A percentile compares a stretch with the other conserved stretches of the same genome.
These are phyloP conservation scores for Aphelenchoides besseyi DNA, from an alignment of 1,140 invertebrate species.

Conservation along the genomic window DNA sequence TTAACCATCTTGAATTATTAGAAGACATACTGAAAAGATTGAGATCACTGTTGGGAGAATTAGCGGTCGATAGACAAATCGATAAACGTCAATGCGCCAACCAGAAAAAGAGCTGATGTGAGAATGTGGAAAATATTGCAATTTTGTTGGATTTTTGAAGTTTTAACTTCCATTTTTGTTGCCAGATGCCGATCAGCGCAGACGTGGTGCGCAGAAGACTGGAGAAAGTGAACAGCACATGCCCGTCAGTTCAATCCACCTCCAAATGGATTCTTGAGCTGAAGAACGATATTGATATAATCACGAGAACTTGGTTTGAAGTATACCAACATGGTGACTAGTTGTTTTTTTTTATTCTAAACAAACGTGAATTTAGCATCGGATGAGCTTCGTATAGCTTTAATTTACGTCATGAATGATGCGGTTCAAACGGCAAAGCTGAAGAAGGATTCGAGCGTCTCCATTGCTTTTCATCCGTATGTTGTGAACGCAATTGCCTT, in stretches of 20 bases:
- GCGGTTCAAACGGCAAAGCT: constrained; percentile 57
- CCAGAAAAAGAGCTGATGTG: neutral
- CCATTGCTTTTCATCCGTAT: constrained; percentile 49
- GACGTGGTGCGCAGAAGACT: neutral
- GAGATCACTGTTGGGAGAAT: too few species aligned
- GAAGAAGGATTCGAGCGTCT: constrained; percentile 36
- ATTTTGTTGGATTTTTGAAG: neutral
- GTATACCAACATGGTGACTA: constrained; percentile 42
- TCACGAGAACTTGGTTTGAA: constrained; percentile 49
- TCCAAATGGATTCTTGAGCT: constrained; percentile 54
- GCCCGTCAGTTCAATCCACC: constrained; percentile 40
- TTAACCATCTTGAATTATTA: too few species aligned
- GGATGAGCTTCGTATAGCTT: constrained; percentile 45
- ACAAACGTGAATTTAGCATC: constrained; percentile 31
- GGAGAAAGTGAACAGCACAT: constrained; percentile 3
- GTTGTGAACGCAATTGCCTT: constrained; percentile 49
- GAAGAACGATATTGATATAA: constrained; percentile 48
- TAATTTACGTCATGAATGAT: constrained; percentile 58
- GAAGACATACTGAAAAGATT: too few species aligned
- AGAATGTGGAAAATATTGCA: neutral
- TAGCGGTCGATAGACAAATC: neutral
- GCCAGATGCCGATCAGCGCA: neutral
- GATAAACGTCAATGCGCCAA: neutral
- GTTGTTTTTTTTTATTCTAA: constrained; percentile 6
- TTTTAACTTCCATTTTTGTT: neutral